These are phyloP conservation scores for Autographa gamma DNA, from an alignment of 2,888 invertebrate genomes.

Conservation along the genomic window DNA sequence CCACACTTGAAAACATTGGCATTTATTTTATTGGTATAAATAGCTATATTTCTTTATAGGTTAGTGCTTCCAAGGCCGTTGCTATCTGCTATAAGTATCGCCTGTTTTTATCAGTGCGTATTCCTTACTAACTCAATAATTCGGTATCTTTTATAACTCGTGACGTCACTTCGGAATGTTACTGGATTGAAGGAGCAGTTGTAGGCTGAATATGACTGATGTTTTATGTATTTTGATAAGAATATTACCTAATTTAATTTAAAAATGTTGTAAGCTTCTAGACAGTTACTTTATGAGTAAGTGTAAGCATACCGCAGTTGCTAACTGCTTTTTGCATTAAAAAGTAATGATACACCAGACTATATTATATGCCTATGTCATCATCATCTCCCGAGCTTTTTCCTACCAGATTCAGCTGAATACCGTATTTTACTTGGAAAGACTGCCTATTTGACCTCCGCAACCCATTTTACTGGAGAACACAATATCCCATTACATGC, in stretches of 20 bases:
- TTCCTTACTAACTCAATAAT: slow-evolving; percentile 15
- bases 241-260: neutral
- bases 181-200: neutral
- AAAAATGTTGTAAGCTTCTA: neutral
- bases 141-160: slow-evolving; percentile 19
- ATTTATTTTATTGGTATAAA: slow-evolving; percentile 10
- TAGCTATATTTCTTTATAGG: slow-evolving; percentile 13
- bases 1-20: neutral
- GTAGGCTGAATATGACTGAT: neutral
- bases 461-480: too few relatives aligned
- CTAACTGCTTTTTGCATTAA: too few relatives aligned
- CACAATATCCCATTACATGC: too few relatives aligned
- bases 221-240: neutral
- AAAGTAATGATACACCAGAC: too few relatives aligned
- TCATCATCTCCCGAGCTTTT: too few relatives aligned
- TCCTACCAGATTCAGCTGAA: too few relatives aligned
- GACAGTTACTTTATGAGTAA: too few relatives aligned
- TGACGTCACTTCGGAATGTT: slow-evolving; percentile 10
- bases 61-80: slow-evolving; percentile 18
- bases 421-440: too few relatives aligned
- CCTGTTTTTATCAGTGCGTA: slow-evolving; percentile 36
- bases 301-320: too few relatives aligned
- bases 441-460: too few relatives aligned
- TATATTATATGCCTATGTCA: too few relatives aligned
- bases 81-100: slow-evolving; percentile 15